Evolutionary conservation across 1,140 invertebrate genomes (phyloP).

Genomic region (Drosophila orosa): DNA sequence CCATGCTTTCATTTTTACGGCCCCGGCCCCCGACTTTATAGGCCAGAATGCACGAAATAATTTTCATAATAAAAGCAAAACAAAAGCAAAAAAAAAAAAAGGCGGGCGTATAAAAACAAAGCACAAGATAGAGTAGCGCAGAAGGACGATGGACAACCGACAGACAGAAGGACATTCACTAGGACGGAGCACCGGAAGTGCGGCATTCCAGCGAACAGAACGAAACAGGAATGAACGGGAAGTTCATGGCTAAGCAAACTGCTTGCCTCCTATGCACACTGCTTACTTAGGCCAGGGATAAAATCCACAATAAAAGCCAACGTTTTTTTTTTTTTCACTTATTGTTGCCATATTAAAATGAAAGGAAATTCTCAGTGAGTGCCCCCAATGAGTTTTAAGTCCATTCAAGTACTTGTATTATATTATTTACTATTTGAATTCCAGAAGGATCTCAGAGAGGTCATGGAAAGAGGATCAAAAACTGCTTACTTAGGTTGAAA

Average conservation of each 20-base stretch:
- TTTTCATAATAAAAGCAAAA: constrained; percentile 74
- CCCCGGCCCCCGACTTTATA: constrained; percentile 54
- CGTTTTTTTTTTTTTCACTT: no score
- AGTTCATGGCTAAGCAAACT: constrained; percentile 23
- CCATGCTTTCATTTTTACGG: constrained; percentile 65
- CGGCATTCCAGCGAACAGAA: constrained; percentile 20
- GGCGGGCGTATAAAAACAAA: constrained; percentile 20
- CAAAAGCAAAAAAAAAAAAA: constrained; percentile 23
- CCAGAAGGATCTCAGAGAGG: not conserved
- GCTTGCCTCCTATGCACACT: constrained; percentile 24
- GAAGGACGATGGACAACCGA: constrained; percentile 21
- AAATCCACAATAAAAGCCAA: not conserved
- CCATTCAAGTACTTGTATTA: not conserved
- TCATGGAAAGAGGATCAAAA: no score
- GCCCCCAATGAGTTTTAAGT: not conserved
- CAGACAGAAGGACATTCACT: constrained; percentile 12
- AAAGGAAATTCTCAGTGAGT: not conserved
- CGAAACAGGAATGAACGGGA: constrained; percentile 1
- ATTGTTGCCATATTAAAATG: not conserved
- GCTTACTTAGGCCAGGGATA: constrained; percentile 6
- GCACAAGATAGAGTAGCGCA: constrained; percentile 6
- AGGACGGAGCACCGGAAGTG: constrained; percentile 23
- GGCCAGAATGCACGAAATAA: constrained; percentile 74
- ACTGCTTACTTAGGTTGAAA: not conserved
- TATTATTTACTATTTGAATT: not conserved